phyloP scores from a whole-genome alignment of 2,113 vertebrate genomes.

The Copsychus sechellarum region DNA sequence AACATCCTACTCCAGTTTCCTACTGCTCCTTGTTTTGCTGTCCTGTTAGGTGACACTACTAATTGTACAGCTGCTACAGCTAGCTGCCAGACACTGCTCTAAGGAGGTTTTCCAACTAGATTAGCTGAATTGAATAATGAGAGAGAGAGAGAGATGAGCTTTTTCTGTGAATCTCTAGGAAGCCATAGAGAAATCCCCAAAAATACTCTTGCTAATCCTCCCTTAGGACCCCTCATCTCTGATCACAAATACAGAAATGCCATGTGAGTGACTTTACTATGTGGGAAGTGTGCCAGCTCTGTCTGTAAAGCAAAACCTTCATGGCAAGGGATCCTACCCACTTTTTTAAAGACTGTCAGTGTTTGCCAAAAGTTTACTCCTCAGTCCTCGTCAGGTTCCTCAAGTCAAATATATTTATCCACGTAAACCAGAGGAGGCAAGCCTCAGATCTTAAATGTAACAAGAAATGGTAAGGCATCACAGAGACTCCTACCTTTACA shows the following conservation, averaged over 20 bases:
- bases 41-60: conserved; percentile 11
- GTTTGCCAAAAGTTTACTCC: neutral
- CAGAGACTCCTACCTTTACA: neutral
- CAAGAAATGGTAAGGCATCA: neutral
- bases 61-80: conserved; percentile 17
- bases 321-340: neutral
- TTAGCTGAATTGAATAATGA: conserved; percentile 22
- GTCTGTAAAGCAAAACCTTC: neutral
- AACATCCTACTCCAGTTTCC: neutral
- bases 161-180: neutral
- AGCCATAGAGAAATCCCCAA: conserved; percentile 8
- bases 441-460: neutral
- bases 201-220: neutral
- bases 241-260: neutral
- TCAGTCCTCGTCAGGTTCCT: neutral
- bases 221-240: neutral
- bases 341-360: neutral
- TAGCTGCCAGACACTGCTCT: neutral
- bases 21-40: neutral
- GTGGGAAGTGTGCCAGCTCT: neutral
- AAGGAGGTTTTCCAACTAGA: conserved; percentile 27
- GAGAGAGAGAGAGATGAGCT: neutral
- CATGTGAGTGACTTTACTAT: neutral
- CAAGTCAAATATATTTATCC: neutral
- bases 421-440: neutral